Percentiles rank a stretch among this genome's conserved stretches.
phyloP scores from a whole-genome alignment of 2,888 invertebrate species.

The Eubasilissa splendida region DNA sequence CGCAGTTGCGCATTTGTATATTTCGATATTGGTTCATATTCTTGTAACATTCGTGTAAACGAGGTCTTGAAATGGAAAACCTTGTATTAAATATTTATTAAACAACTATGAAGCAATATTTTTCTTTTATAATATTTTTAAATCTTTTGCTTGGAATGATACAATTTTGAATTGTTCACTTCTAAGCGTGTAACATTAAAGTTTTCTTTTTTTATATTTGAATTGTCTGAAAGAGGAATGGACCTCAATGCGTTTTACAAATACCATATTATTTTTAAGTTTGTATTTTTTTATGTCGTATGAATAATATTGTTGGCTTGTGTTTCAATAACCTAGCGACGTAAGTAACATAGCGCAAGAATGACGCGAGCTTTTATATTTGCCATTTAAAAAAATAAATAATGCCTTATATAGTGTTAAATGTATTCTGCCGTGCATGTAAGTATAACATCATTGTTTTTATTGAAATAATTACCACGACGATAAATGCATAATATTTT shows the following conservation, averaged over 20 bases:
- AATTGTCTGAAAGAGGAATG: constrained; percentile 9
- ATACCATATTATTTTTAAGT: constrained; percentile 28
- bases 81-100: constrained; percentile 1
- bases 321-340: constrained; percentile 18
- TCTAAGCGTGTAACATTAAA: not conserved
- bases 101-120: constrained; percentile 1
- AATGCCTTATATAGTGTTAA: constrained; percentile 26
- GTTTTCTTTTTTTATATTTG: not conserved
- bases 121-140: not conserved
- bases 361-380: constrained; percentile 28
- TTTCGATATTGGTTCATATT: too few relatives aligned
- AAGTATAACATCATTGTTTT: constrained; percentile 20
- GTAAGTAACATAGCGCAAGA: constrained; percentile 9
- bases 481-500: not conserved
- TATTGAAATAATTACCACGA: constrained; percentile 12
- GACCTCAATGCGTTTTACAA: constrained; percentile 20
- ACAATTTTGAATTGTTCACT: too few relatives aligned
- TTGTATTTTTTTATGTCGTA: constrained; percentile 24
- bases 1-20: too few relatives aligned
- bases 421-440: not conserved
- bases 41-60: not conserved
- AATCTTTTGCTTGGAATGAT: too few relatives aligned
- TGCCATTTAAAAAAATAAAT: constrained; percentile 27
- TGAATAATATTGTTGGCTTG: constrained; percentile 28
- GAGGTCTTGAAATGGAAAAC: constrained; percentile 1